Evolutionary conservation across 92 coral and sea anemone genomes (phyloP).

Genomic region (Epizoanthus fatuus): DNA sequence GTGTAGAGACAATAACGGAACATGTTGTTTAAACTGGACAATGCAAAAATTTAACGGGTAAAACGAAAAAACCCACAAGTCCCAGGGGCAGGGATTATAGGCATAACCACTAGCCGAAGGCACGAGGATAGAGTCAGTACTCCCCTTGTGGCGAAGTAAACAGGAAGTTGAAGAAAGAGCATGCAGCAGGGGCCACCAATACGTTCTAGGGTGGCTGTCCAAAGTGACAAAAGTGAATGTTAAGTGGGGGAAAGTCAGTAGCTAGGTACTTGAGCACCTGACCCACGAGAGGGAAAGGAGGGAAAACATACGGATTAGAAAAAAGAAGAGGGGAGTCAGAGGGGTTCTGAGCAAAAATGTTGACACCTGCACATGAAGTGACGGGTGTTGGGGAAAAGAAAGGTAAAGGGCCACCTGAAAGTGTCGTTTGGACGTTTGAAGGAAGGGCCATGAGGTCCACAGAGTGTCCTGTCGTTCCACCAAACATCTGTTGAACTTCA

Average conservation of each 20-base stretch:
- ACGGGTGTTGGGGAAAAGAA: constrained; percentile 27
- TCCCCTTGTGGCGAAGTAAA: constrained; percentile 56
- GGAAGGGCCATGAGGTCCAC: neutral
- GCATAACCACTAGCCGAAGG: constrained; percentile 56
- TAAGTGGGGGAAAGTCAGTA: too few species aligned
- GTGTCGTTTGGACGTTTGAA: neutral
- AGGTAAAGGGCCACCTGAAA: neutral
- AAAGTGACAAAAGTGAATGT: too few species aligned
- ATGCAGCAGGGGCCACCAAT: too few species aligned
- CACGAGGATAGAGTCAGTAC: constrained; percentile 43
- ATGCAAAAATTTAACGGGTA: neutral
- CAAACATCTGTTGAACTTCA: too few species aligned
- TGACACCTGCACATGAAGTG: neutral
- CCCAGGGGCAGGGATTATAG: constrained; percentile 34
- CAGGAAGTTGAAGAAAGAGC: constrained; percentile 23
- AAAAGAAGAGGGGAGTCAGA: neutral
- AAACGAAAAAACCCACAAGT: neutral
- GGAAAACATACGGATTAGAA: constrained; percentile 36
- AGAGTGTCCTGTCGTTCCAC: neutral
- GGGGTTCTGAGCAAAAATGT: neutral
- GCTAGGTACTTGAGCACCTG: too few species aligned
- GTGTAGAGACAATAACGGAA: neutral
- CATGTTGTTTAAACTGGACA: neutral
- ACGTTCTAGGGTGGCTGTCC: too few species aligned
- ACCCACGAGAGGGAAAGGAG: constrained; percentile 9